Evolutionary conservation across 30 jellyfish, hydroid and myxozoan species (phyloP).

Genomic region (Calvadosia cruxmelitensis): DNA sequence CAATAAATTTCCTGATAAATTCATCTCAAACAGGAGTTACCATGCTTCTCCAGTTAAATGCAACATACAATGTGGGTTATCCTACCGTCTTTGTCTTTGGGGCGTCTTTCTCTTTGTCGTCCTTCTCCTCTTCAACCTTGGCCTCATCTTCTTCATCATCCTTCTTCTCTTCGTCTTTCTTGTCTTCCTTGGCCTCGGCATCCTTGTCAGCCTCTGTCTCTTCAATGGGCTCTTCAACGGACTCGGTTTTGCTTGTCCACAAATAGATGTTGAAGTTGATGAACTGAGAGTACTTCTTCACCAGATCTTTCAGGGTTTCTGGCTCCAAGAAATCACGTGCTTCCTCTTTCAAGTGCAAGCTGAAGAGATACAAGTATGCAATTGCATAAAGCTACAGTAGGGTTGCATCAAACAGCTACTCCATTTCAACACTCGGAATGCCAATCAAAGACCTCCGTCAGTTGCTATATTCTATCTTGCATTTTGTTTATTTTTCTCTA

Average conservation of each 20-base stretch:
- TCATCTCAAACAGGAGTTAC: too few relatives aligned
- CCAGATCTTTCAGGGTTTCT: conserved; percentile 63
- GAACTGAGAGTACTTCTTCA: conserved; percentile 91
- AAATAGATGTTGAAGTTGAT: conserved; percentile 91
- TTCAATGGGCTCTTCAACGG: conserved; percentile 91
- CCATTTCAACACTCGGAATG: too few relatives aligned
- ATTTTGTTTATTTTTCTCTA: too few relatives aligned
- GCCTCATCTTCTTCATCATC: conserved; percentile 81
- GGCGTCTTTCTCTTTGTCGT: conserved; percentile 28
- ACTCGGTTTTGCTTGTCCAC: conserved; percentile 95
- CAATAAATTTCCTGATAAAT: too few relatives aligned
- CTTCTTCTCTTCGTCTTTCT: conserved; percentile 40
- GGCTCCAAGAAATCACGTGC: conserved; percentile 95
- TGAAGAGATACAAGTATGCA: too few relatives aligned
- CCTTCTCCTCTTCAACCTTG: conserved; percentile 64
- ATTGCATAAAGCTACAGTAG: too few relatives aligned
- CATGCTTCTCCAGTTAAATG: too few relatives aligned
- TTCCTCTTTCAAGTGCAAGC: conserved; percentile 89
- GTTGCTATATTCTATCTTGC: too few relatives aligned
- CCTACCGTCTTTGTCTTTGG: conserved; percentile 71
- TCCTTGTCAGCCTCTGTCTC: conserved; percentile 76
- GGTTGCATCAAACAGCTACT: too few relatives aligned
- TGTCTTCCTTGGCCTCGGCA: conserved; percentile 45
- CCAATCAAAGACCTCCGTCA: too few relatives aligned
- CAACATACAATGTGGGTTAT: too few relatives aligned